Conservation (phyloP, 2,797 vertebrate species). For the Enteromius paludinosus region DNA sequence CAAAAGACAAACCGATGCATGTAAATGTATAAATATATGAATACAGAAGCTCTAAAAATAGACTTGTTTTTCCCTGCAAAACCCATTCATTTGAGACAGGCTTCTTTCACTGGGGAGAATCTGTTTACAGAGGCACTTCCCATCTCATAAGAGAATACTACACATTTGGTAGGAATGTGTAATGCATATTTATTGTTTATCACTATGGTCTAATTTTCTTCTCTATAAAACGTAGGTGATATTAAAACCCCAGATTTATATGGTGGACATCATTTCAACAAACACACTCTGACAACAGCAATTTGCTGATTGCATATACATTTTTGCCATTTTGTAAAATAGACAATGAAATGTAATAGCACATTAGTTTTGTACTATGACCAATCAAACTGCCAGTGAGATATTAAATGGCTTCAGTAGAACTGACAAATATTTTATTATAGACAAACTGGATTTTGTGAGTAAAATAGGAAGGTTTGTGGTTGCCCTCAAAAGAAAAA, state of each 20-base stretch:
- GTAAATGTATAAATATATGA: constrained; percentile 60
- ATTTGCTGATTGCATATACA: not conserved
- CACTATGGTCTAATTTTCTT: constrained; percentile 6
- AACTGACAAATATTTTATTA: not conserved
- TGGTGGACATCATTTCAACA: not conserved
- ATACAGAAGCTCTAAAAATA: constrained; percentile 59
- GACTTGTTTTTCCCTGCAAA: constrained; percentile 50
- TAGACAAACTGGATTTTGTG: not conserved
- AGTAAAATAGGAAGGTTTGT: not conserved
- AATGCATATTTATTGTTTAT: constrained; percentile 28
- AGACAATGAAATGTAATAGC: not conserved
- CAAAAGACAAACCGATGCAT: constrained; percentile 61
- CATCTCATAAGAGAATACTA: constrained; percentile 18
- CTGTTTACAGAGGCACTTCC: constrained; percentile 45
- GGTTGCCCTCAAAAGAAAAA: not conserved
- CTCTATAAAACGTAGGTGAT: not conserved
- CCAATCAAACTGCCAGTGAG: constrained; percentile 2
- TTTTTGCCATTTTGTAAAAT: not conserved
- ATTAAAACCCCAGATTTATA: not conserved
- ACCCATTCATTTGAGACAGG: constrained; percentile 58
- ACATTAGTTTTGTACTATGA: not conserved
- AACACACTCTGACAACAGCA: not conserved
- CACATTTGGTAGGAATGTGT: constrained; percentile 7
- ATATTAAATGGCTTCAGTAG: not conserved
- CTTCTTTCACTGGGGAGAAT: constrained; percentile 46